phyloP scores from a whole-genome alignment of 1,140 invertebrate species.

The Micrasema minimum region DNA sequence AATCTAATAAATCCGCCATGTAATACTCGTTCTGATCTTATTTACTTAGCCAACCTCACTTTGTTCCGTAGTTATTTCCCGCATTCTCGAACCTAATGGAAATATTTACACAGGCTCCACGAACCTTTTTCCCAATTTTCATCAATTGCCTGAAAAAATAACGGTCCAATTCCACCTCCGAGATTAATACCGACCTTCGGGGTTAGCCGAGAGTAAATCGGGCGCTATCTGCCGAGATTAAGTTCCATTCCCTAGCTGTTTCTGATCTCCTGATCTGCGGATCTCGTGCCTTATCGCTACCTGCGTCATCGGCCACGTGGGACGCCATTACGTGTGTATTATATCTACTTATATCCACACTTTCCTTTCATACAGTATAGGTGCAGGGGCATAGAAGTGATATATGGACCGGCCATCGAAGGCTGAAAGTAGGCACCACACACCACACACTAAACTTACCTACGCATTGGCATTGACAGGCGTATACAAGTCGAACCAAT shows the following conservation, averaged over 20 bases:
- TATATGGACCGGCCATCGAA: not conserved
- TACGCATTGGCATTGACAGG: no score
- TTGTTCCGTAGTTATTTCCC: constrained; percentile 7
- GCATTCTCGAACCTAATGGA: constrained; percentile 2
- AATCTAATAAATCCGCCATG: constrained; percentile 10
- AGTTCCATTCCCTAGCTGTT: constrained; percentile 13
- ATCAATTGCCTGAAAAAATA: constrained; percentile 37
- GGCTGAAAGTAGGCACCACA: not conserved
- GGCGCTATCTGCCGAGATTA: constrained; percentile 2
- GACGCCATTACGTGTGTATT: not conserved
- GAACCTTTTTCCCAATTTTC: constrained; percentile 35
- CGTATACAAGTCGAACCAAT: no score
- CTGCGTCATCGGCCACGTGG: constrained; percentile 10
- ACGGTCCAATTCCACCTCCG: constrained; percentile 25
- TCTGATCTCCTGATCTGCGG: not conserved
- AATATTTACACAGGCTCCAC: constrained; percentile 32
- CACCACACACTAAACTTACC: no score
- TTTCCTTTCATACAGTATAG: not conserved
- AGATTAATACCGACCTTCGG: constrained; percentile 31
- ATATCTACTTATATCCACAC: not conserved
- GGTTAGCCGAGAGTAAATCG: constrained; percentile 17
- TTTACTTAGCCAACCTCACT: constrained; percentile 17
- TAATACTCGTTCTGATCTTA: constrained; percentile 12
- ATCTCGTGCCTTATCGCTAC: not conserved
- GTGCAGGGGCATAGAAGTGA: not conserved